Conservation (phyloP, 2,113 vertebrate genomes). For the Takifugu flavidus region DNA sequence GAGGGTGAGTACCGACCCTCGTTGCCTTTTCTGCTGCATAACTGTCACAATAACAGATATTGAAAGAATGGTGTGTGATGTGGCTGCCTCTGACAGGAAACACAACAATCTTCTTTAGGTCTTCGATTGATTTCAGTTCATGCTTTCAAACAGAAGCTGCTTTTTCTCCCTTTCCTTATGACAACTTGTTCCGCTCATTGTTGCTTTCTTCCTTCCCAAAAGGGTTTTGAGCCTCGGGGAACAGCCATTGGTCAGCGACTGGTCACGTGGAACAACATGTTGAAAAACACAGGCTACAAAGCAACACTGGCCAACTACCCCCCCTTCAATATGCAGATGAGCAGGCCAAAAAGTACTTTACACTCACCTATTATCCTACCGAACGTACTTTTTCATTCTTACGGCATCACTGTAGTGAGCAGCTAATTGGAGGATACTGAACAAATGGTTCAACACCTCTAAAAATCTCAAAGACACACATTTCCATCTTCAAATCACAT, state of each 20-base stretch:
- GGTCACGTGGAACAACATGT: constrained; percentile 99
- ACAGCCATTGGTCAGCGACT: constrained; percentile 95
- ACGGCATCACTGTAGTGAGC: no score
- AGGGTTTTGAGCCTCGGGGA: constrained; percentile 97
- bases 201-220: constrained; percentile 3
- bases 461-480: background rate
- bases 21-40: background rate
- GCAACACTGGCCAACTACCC: constrained; percentile 96
- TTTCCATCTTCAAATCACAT: background rate
- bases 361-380: background rate
- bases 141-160: background rate
- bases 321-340: constrained; percentile 98
- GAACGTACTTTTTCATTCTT: background rate
- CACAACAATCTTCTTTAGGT: no score
- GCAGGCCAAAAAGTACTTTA: constrained; percentile 90
- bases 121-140: no score
- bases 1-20: constrained; percentile 78
- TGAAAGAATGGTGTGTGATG: no score
- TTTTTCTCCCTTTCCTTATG: background rate
- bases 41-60: no score
- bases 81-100: no score
- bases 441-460: no score
- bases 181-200: background rate
- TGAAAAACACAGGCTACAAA: constrained; percentile 98
- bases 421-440: background rate